Evolutionary conservation across 2,888 invertebrate genomes (phyloP).

Genomic region (Tetanocera ferruginea): DNA sequence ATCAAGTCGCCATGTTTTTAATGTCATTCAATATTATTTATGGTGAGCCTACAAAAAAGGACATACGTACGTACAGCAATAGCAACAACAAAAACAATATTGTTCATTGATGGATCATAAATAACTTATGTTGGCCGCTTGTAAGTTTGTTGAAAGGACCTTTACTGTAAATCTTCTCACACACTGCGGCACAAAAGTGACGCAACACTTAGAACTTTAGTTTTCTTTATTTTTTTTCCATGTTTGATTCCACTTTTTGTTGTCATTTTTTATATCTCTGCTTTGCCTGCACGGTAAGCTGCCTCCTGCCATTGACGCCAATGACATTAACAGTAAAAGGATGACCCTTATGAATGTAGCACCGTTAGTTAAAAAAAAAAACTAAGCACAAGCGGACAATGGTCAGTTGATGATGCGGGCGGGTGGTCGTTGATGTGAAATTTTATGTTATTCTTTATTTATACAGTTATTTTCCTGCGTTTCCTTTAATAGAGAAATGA

Average conservation of each 20-base stretch:
- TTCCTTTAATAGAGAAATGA: conserved; percentile 48
- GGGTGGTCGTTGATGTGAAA: conserved; percentile 21
- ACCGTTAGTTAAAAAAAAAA: conserved; percentile 1
- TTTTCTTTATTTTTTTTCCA: neutral
- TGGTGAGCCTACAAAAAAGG: conserved; percentile 27
- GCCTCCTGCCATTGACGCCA: neutral
- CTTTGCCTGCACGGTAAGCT: neutral
- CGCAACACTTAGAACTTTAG: neutral
- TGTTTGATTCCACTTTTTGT: no score
- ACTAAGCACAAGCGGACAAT: conserved; percentile 37
- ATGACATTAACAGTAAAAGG: conserved; percentile 17
- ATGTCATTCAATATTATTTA: conserved; percentile 38
- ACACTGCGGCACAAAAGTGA: neutral
- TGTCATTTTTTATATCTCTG: neutral
- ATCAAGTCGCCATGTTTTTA: conserved; percentile 31
- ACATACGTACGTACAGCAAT: neutral
- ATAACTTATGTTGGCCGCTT: conserved; percentile 41
- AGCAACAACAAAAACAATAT: conserved; percentile 32
- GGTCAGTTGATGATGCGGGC: conserved; percentile 46
- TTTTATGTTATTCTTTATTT: conserved; percentile 20
- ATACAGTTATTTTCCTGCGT: neutral
- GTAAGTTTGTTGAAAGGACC: neutral
- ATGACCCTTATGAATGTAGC: conserved; percentile 24
- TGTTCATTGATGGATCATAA: conserved; percentile 43
- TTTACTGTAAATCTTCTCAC: neutral